phyloP scores from a whole-genome alignment of 1,140 invertebrate genomes.

The Drosophila teissieri region DNA sequence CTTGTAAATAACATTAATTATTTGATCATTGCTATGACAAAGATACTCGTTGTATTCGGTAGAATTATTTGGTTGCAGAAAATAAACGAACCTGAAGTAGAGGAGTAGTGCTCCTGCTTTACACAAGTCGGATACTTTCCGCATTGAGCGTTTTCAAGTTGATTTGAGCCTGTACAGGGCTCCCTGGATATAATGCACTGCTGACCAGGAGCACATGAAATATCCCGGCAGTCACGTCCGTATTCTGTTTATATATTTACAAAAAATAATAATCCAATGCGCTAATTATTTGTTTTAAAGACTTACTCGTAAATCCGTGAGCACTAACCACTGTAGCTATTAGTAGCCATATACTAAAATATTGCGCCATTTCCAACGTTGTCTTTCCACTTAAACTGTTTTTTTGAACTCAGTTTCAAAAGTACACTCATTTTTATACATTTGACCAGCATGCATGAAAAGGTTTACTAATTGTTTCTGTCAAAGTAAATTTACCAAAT shows the following conservation, averaged over 20 bases:
- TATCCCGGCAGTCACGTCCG: slow-evolving; percentile 17
- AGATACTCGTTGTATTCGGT: background rate
- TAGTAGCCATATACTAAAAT: no score
- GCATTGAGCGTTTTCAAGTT: slow-evolving; percentile 9
- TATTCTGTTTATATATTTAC: slow-evolving; percentile 1
- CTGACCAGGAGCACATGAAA: slow-evolving; percentile 11
- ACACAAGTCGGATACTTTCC: slow-evolving; percentile 19
- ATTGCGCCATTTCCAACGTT: background rate
- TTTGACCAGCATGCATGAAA: slow-evolving; percentile 11
- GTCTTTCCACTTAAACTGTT: background rate
- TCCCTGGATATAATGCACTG: slow-evolving; percentile 1
- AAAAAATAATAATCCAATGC: background rate
- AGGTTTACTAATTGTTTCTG: slow-evolving; percentile 14
- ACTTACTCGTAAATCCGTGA: slow-evolving; percentile 5
- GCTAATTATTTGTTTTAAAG: no score
- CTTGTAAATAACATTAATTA: no score
- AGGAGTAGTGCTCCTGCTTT: background rate
- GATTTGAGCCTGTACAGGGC: slow-evolving; percentile 4
- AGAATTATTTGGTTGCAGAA: background rate
- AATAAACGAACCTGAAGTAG: background rate
- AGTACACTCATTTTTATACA: slow-evolving; percentile 18
- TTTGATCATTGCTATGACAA: no score
- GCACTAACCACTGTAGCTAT: slow-evolving; percentile 1
- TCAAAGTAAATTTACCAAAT: slow-evolving; percentile 28
- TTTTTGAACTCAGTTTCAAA: background rate